Base-by-base conservation (phyloP, 2,113 vertebrate species). In the Ardeotis arabs region DNA sequence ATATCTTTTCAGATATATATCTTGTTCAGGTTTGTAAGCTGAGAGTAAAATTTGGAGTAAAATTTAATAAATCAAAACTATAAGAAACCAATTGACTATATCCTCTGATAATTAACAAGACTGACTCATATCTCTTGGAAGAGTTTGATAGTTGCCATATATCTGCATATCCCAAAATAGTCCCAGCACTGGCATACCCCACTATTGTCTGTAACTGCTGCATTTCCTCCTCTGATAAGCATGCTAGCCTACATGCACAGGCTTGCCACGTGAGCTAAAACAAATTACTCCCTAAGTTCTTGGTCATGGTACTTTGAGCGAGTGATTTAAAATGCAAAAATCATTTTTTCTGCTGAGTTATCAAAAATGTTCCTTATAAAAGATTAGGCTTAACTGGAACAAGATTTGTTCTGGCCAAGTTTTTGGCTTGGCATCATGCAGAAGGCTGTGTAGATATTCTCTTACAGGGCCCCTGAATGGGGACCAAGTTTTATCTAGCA, bases 401-500 rank as follows among this genome's bases (percentile, higher is more conserved):
- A 90, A 39, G 10, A 89, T 95, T 94, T 94, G 78, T 84, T 82
- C 94, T 94, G 94, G 79, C 28, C 94, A 90, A 73, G 47, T 23
- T 27, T 94, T 60, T 92, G 7, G 49, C 69, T 84, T 63, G 56
- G 29, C 5, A 80, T 67, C 37, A 50, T 60, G 39, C 10, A 56
- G 44, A 70, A 90, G 49, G 56, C 49, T 89, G 60, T 27, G 27
- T 84, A 91, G 50, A n/a, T 93, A 62, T 74, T 72, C 11, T 76
- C 81, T 69, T 47, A 84, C 28, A 78, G 74, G 58, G 44, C 66
- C 28, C 53, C 31, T 74, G 45, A 89, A 74, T 39, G 31, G 21
- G 93, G n/a, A 93, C 27, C 77, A 63, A 73, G 56, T 94, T 94
- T 95, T 95, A 93, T 60, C 79, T 94, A 84, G 33, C 39, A 92